Evolutionary conservation across 2,797 vertebrate species (phyloP).

Genomic region (Hemitrygon akajei): DNA sequence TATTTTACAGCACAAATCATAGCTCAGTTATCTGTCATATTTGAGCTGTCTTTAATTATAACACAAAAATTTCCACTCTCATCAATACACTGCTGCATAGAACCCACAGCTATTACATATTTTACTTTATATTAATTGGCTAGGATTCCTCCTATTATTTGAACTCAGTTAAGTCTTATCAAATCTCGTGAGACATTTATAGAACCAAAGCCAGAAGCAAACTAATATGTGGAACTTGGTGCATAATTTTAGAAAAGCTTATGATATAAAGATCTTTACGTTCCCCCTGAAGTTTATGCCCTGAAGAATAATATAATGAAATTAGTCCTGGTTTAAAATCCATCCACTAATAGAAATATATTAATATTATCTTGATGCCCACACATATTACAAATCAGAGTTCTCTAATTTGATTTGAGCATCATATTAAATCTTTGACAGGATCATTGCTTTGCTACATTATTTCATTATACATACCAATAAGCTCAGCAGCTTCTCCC

Average conservation of each 20-base stretch:
- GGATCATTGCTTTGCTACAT: not conserved
- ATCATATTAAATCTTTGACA: constrained; percentile 11
- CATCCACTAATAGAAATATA: not conserved
- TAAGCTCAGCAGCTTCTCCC: not conserved
- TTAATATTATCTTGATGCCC: constrained; percentile 9
- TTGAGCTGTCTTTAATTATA: not conserved
- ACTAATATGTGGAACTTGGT: not conserved
- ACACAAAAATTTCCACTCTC: not conserved
- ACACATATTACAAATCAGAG: not conserved
- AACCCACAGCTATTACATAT: not conserved
- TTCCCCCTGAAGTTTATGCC: not conserved
- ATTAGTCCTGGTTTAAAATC: not conserved
- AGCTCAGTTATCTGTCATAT: not conserved
- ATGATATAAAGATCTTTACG: not conserved
- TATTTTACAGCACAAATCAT: not conserved
- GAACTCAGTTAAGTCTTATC: not conserved
- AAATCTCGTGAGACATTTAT: not conserved
- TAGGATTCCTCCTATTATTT: not conserved
- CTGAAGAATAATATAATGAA: constrained; percentile 20
- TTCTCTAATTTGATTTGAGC: constrained; percentile 14
- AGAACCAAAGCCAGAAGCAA: not conserved
- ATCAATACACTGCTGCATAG: not conserved
- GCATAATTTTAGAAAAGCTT: constrained; percentile 19
- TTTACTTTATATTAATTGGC: constrained; percentile 8
- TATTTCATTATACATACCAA: constrained; percentile 22